phyloP scores from a whole-genome alignment of 2,797 vertebrate species.

The Siniperca scherzeri region DNA sequence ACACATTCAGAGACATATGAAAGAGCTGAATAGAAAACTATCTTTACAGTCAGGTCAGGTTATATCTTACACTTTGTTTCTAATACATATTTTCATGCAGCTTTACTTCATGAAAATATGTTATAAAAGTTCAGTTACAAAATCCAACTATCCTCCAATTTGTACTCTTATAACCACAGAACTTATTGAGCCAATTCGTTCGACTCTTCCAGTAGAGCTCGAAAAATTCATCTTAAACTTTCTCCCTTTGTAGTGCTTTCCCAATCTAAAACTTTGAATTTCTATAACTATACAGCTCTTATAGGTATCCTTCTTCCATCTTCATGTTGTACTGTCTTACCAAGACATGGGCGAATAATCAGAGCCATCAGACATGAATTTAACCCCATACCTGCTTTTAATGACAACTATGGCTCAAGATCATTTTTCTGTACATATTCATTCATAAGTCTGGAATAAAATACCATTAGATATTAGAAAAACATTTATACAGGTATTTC shows the following conservation, averaged over 20 bases:
- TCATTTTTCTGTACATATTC: background rate
- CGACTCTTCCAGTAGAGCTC: background rate
- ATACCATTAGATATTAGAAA: background rate
- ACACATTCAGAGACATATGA: background rate
- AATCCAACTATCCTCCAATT: too few species aligned
- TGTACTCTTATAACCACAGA: background rate
- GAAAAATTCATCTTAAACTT: background rate
- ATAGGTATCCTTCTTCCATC: background rate
- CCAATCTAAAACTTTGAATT: conserved; percentile 3
- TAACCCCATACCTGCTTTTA: background rate
- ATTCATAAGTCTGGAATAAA: background rate
- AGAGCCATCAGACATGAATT: background rate
- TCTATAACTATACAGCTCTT: background rate
- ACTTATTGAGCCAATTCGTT: background rate
- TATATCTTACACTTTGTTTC: background rate
- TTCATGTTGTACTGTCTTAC: background rate
- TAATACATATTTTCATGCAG: background rate
- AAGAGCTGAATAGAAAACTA: background rate
- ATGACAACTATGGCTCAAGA: background rate
- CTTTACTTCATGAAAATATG: too few species aligned
- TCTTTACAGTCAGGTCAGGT: background rate
- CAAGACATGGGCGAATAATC: background rate
- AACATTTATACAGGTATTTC: too few species aligned
- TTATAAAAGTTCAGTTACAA: background rate
- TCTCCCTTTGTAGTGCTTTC: background rate